phyloP scores from a whole-genome alignment of 2,113 vertebrate species.

The Mastomys natalensis region DNA sequence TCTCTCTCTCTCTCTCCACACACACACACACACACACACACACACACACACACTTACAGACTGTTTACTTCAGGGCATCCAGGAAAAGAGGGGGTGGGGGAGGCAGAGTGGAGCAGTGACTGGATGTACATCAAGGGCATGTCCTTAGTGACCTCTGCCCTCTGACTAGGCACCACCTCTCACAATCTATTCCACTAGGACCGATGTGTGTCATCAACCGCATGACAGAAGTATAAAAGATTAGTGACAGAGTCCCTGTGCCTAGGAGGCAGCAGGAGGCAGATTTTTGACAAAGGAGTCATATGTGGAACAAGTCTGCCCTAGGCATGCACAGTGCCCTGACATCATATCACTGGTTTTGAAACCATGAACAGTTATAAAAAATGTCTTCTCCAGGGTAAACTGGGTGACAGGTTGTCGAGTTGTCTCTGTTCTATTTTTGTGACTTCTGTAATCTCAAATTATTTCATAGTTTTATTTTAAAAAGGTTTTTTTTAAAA shows the following conservation, averaged over 20 bases:
- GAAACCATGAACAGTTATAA: not conserved
- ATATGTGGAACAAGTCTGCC: not conserved
- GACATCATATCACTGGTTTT: not conserved
- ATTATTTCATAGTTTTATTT: not conserved
- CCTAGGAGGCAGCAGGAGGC: too few relatives aligned
- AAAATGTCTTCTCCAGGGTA: not conserved
- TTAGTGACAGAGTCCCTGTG: not conserved
- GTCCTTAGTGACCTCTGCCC: not conserved
- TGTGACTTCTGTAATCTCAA: not conserved
- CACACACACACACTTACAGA: too few relatives aligned
- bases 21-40: too few relatives aligned
- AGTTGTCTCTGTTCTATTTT: not conserved
- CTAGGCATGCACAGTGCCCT: fast-evolving
- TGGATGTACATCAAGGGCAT: not conserved
- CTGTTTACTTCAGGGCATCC: not conserved
- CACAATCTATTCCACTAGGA: not conserved
- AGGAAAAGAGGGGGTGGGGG: not conserved
- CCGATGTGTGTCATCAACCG: not conserved
- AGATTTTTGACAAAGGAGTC: not conserved
- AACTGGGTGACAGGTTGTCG: not conserved
- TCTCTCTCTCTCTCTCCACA: not conserved
- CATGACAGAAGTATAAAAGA: not conserved
- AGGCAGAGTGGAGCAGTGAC: not conserved
- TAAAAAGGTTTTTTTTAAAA: not conserved
- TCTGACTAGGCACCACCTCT: not conserved